Evolutionary conservation across 1,140 invertebrate genomes (phyloP).

Genomic region (Coboldia fuscipes): DNA sequence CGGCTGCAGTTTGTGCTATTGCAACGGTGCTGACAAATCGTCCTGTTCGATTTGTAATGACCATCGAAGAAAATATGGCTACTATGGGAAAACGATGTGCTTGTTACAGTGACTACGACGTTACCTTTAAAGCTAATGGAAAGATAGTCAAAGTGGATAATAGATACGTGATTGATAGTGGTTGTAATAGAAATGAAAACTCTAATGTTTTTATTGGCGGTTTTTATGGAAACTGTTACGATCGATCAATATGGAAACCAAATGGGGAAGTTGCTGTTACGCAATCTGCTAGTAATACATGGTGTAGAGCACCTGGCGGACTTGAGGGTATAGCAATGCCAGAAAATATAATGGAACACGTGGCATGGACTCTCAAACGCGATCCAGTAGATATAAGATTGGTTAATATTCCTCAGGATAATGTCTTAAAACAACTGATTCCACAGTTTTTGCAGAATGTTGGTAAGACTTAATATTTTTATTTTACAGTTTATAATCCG

Average conservation of each 20-base stretch:
- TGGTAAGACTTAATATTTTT: no score
- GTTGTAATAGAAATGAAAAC: conserved; percentile 17
- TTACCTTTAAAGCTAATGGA: conserved; percentile 39
- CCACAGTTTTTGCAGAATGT: conserved; percentile 11
- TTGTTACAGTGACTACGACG: conserved; percentile 25
- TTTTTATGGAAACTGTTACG: background rate
- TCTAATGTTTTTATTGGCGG: background rate
- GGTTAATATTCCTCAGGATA: conserved; percentile 30
- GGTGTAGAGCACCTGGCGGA: conserved; percentile 23
- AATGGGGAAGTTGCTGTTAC: conserved; percentile 18
- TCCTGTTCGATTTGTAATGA: conserved; percentile 38
- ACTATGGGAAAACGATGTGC: conserved; percentile 36
- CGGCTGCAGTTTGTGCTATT: conserved; percentile 35
- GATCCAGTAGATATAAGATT: conserved; percentile 46
- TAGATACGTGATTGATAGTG: conserved; percentile 31
- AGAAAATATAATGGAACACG: conserved; percentile 62
- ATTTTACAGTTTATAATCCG: no score
- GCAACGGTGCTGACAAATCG: conserved; percentile 32
- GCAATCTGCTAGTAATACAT: conserved; percentile 33
- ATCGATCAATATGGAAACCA: background rate
- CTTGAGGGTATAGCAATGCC: conserved; percentile 30
- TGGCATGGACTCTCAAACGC: conserved; percentile 36
- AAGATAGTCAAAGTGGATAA: conserved; percentile 41
- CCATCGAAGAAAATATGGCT: conserved; percentile 41
- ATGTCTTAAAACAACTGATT: conserved; percentile 18